Evolutionary conservation across 2,888 invertebrate species (phyloP).

Genomic region (Perizoma flavofasciatum): DNA sequence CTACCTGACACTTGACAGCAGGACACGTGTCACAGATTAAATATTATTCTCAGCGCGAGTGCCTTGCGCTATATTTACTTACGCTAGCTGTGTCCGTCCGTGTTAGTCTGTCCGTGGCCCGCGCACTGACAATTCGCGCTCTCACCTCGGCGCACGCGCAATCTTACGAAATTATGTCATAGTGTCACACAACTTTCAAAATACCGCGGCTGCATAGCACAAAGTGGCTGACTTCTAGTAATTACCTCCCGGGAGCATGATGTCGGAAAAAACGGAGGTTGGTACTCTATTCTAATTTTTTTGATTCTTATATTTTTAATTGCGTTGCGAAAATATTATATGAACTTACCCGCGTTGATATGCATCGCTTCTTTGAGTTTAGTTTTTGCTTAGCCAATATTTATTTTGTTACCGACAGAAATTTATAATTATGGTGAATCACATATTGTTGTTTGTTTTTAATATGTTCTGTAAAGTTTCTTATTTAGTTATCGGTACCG

Average conservation of each 20-base stretch:
- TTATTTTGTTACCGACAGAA: too few relatives aligned
- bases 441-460: neutral
- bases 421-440: neutral
- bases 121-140: slow-evolving; percentile 56
- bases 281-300: slow-evolving; percentile 41
- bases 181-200: slow-evolving; percentile 43
- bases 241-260: slow-evolving; percentile 35
- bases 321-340: slow-evolving; percentile 36
- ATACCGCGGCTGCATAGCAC: slow-evolving; percentile 12
- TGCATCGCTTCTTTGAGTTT: neutral
- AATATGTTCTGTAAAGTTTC: neutral
- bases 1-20: too few relatives aligned
- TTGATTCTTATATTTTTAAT: slow-evolving; percentile 15
- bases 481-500: too few relatives aligned
- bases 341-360: slow-evolving; percentile 15
- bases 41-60: neutral
- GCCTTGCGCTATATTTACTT: neutral
- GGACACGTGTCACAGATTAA: slow-evolving; percentile 7
- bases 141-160: slow-evolving; percentile 54
- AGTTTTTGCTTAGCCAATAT: neutral
- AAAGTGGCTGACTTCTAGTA: slow-evolving; percentile 24
- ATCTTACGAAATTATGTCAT: slow-evolving; percentile 42
- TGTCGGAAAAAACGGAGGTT: slow-evolving; percentile 59
- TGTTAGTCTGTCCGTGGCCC: slow-evolving; percentile 46
- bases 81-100: neutral